Conservation (phyloP, 37 sponge, comb jelly and placozoan species). For the Bolinopsis microptera region DNA sequence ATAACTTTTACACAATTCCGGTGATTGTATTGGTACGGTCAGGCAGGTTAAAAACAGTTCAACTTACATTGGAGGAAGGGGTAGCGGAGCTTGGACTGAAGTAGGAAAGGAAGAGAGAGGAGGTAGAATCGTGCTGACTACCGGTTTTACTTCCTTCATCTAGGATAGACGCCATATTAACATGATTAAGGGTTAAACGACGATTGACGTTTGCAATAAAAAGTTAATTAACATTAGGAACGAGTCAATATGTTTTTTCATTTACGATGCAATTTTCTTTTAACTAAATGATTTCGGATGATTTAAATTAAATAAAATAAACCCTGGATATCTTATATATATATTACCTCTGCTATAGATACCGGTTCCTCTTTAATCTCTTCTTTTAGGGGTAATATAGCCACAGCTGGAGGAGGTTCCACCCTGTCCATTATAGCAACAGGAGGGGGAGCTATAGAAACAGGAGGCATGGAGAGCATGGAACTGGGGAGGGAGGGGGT, state of each 20-base stretch:
- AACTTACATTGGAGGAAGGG: not conserved
- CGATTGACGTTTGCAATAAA: too few relatives aligned
- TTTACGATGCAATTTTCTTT: too few relatives aligned
- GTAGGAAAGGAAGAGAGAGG: not conserved
- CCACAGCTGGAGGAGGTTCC: conserved; percentile 49
- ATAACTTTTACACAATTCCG: too few relatives aligned
- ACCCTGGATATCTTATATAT: too few relatives aligned
- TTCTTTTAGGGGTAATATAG: conserved; percentile 15
- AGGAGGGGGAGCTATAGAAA: not conserved
- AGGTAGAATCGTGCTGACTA: not conserved
- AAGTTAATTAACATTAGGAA: too few relatives aligned
- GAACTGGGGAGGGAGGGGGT: not conserved
- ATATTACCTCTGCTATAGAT: not conserved
- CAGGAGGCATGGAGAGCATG: not conserved
- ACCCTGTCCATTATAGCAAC: conserved; percentile 6
- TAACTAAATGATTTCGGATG: too few relatives aligned
- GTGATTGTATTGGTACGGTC: too few relatives aligned
- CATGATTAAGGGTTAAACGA: too few relatives aligned
- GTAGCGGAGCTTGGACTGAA: not conserved
- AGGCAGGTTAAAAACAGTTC: not conserved
- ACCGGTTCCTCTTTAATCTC: not conserved
- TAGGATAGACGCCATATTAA: not conserved
- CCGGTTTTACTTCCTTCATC: not conserved
- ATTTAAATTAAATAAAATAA: too few relatives aligned
- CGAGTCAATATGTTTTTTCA: too few relatives aligned